Conservation (phyloP, 2,797 vertebrate genomes). For the Acipenser oxyrinchus region DNA sequence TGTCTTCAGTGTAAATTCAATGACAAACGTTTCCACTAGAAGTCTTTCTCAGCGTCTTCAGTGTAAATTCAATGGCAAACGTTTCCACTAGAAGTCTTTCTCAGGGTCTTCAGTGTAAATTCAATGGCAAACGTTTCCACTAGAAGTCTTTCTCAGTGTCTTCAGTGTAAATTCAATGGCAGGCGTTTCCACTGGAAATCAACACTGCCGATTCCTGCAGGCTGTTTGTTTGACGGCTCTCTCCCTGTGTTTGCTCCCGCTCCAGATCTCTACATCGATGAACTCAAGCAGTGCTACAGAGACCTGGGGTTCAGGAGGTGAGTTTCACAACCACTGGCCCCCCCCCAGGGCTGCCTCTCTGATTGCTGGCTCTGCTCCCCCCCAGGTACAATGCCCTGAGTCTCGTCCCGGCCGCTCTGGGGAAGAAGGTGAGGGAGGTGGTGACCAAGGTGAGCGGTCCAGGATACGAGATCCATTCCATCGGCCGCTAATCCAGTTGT, state of each 20-base stretch:
- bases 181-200: too few species aligned
- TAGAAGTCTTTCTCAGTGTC: too few species aligned
- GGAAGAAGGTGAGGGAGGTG: slow-evolving; percentile 64
- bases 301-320: slow-evolving; percentile 73
- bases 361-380: not conserved
- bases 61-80: too few species aligned
- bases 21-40: too few species aligned
- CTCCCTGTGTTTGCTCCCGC: slow-evolving; percentile 22
- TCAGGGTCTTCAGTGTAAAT: too few species aligned
- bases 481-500: not conserved
- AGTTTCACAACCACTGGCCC: slow-evolving; percentile 9
- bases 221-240: not conserved
- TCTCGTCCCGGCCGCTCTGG: slow-evolving; percentile 64
- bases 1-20: too few species aligned
- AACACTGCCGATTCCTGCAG: too few species aligned
- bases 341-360: too few species aligned
- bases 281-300: slow-evolving; percentile 67
- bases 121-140: too few species aligned
- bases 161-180: too few species aligned
- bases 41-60: too few species aligned
- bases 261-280: slow-evolving; percentile 68
- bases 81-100: too few species aligned
- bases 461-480: not conserved
- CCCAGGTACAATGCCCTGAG: slow-evolving; percentile 60
- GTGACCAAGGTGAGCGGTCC: slow-evolving; percentile 52